phyloP scores from a whole-genome alignment of 2,113 vertebrate species.

The Gallinago undulata region DNA sequence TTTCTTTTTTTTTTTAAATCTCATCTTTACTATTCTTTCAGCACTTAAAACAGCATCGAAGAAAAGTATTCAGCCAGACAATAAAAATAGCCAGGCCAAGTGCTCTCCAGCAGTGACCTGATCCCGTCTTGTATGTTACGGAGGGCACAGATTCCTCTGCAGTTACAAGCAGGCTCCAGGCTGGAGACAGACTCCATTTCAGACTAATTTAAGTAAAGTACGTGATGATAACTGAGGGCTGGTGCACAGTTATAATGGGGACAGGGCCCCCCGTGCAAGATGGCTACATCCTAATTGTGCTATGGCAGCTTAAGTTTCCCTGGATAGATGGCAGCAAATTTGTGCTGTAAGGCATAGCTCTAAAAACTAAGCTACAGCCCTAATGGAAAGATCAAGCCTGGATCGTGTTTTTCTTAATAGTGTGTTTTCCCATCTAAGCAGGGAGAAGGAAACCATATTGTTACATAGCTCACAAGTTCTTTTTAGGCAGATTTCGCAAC shows the following conservation, averaged over 20 bases:
- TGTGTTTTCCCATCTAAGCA: not conserved
- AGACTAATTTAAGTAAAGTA: constrained; percentile 57
- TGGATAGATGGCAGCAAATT: not conserved
- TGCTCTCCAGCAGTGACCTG: constrained; percentile 28
- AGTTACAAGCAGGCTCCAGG: not conserved
- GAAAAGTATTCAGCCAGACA: constrained; percentile 8
- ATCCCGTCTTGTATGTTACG: not conserved
- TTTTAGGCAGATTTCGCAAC: not conserved
- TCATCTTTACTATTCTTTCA: constrained; percentile 29
- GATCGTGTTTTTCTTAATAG: not conserved
- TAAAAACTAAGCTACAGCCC: not conserved
- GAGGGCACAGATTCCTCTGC: constrained; percentile 48
- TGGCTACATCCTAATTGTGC: not conserved
- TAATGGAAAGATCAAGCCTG: not conserved
- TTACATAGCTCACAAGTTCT: not conserved
- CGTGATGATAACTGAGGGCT: not conserved
- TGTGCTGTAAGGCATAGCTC: not conserved
- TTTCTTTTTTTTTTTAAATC: not conserved
- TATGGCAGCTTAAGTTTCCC: not conserved
- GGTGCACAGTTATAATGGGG: not conserved
- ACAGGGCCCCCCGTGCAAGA: fast-evolving
- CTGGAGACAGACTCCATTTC: constrained; percentile 51
- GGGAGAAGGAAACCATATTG: not conserved
- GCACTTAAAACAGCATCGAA: not conserved
- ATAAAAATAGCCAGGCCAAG: constrained; percentile 56